These are phyloP conservation scores for Rousettus leschenaultii DNA, from an alignment of 2,113 vertebrate species.

Conservation along the genomic window DNA sequence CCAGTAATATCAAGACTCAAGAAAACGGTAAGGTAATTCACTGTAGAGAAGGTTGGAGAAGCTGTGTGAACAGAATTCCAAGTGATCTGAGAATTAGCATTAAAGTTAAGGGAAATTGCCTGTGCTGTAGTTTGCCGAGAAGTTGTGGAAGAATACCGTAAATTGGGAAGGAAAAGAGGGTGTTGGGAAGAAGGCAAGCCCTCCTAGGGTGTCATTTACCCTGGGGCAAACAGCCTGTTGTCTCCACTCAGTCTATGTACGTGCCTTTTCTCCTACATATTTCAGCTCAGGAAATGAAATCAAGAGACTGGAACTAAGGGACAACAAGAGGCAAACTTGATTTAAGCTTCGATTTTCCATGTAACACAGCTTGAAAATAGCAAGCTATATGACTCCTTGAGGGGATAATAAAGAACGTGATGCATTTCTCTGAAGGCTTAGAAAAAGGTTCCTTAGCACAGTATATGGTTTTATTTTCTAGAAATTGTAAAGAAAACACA, in stretches of 20 bases:
- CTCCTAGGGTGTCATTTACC: background rate
- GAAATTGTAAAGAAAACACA: background rate
- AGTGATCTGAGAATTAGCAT: background rate
- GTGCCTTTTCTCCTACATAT: background rate
- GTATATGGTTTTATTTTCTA: slow-evolving; percentile 23
- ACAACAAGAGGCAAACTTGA: slow-evolving; percentile 57
- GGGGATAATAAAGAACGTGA: slow-evolving; percentile 50
- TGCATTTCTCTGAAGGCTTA: slow-evolving; percentile 42
- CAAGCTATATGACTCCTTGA: slow-evolving; percentile 31
- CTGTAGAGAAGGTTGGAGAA: background rate
- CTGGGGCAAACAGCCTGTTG: background rate
- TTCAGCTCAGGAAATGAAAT: slow-evolving; percentile 49
- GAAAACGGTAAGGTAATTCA: background rate
- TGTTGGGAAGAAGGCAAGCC: background rate
- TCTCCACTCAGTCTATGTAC: background rate
- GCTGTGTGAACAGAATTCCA: background rate
- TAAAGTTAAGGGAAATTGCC: background rate
- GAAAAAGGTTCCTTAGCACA: background rate
- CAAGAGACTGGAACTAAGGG: slow-evolving; percentile 42
- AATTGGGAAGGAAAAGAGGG: background rate
- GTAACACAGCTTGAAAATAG: slow-evolving; percentile 62
- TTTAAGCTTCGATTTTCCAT: slow-evolving; percentile 61
- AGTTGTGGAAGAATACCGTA: background rate
- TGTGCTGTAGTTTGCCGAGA: background rate
- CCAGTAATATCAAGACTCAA: background rate